phyloP scores from a whole-genome alignment of 2,113 vertebrate genomes.

The Elanoides forficatus region DNA sequence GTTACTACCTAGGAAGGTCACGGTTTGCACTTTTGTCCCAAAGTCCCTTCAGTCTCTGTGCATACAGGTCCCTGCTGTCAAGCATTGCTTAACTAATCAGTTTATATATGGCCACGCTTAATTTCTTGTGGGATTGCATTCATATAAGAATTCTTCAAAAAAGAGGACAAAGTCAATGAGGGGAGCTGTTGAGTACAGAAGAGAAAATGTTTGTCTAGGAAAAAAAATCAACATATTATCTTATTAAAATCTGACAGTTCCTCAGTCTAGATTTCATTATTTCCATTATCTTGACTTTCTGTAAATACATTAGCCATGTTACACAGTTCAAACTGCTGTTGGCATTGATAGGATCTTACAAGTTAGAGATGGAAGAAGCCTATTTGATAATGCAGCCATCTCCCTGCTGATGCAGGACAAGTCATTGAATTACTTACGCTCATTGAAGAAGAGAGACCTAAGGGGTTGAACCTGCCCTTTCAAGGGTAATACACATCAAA shows the following conservation, averaged over 20 bases:
- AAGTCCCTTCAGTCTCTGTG: background rate
- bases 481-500: background rate
- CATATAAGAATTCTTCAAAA: background rate
- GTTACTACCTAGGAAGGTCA: background rate
- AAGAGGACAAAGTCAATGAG: background rate
- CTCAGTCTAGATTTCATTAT: background rate
- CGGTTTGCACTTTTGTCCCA: background rate
- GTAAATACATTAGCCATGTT: constrained; percentile 3
- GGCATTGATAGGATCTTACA: constrained; percentile 1
- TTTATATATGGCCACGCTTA: background rate
- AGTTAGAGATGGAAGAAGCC: background rate
- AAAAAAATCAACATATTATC: background rate
- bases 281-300: constrained; percentile 5
- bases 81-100: constrained; percentile 2
- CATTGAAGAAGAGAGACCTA: background rate
- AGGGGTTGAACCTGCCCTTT: background rate
- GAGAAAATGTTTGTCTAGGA: background rate
- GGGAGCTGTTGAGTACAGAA: background rate
- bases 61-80: background rate
- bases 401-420: background rate
- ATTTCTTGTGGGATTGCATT: constrained; percentile 45
- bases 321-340: background rate
- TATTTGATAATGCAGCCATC: constrained; percentile 18
- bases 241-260: background rate
- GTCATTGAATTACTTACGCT: constrained; percentile 14